Evolutionary conservation across 2,113 vertebrate genomes (phyloP).

Genomic region (Gambusia holbrooki): DNA sequence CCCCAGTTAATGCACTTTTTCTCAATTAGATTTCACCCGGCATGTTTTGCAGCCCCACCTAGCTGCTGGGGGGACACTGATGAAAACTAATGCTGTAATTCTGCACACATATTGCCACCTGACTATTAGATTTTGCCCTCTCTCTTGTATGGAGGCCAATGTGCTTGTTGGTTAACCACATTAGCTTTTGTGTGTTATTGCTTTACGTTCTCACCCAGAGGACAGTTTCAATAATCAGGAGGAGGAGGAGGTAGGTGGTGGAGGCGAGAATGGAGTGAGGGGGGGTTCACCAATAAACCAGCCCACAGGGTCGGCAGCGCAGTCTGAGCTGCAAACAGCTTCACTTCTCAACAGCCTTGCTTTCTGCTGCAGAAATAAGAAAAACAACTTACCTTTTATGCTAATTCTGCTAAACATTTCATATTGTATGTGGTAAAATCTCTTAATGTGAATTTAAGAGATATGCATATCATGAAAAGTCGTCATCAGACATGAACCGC

Average conservation of each 20-base stretch:
- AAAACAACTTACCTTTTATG: neutral
- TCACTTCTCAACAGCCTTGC: neutral
- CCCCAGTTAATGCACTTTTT: constrained; percentile 59
- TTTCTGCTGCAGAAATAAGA: neutral
- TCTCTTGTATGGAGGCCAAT: constrained; percentile 70
- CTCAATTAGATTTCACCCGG: constrained; percentile 67
- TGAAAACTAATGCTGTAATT: constrained; percentile 84
- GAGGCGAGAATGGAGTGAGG: neutral
- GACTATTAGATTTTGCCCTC: constrained; percentile 81
- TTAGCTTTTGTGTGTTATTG: constrained; percentile 78
- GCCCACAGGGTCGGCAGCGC: constrained; percentile 15
- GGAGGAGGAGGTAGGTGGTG: constrained; percentile 23
- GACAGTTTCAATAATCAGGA: constrained; percentile 73
- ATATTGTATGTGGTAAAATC: neutral
- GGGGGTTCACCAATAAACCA: constrained; percentile 2
- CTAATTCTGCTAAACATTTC: neutral
- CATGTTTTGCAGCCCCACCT: constrained; percentile 60
- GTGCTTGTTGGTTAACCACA: constrained; percentile 77
- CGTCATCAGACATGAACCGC: neutral
- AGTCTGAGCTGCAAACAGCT: constrained; percentile 20
- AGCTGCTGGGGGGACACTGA: constrained; percentile 76
- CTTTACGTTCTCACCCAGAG: constrained; percentile 75
- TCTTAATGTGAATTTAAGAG: neutral
- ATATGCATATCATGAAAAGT: neutral
- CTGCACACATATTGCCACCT: constrained; percentile 78